These are phyloP conservation scores for Drosophila orosa DNA, from an alignment of 1,140 invertebrate genomes.

Conservation along the genomic window DNA sequence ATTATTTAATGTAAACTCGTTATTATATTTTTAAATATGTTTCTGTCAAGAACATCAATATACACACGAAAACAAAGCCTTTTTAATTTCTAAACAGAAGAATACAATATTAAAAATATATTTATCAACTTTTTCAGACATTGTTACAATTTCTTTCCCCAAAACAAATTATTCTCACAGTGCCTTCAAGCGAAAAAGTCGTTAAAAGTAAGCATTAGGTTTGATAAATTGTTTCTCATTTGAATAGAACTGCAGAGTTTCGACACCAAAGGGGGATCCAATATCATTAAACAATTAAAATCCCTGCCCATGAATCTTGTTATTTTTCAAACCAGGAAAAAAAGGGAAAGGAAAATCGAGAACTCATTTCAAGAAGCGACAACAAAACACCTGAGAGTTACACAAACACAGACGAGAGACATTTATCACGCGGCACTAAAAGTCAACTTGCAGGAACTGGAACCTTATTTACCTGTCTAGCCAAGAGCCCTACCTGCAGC, in stretches of 20 bases:
- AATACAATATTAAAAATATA: not conserved
- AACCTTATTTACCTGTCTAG: conserved; percentile 60
- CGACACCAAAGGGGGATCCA: conserved; percentile 11
- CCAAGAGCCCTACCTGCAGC: conserved; percentile 37
- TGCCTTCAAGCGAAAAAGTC: conserved; percentile 1
- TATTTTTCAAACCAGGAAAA: not conserved
- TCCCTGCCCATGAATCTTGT: conserved; percentile 1
- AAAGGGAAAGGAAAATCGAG: conserved; percentile 17
- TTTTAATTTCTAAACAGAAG: not conserved
- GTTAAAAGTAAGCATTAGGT: conserved; percentile 15
- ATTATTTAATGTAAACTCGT: too few species aligned
- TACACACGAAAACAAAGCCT: not conserved
- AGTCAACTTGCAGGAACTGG: conserved; percentile 58
- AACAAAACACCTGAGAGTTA: conserved; percentile 62
- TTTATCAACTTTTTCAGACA: not conserved
- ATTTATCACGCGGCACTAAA: conserved; percentile 72
- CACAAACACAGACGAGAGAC: conserved; percentile 18
- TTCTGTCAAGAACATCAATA: not conserved
- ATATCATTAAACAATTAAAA: conserved; percentile 38
- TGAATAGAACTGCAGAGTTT: conserved; percentile 22
- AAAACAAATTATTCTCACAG: not conserved
- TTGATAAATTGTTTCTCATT: conserved; percentile 39
- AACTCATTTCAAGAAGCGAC: conserved; percentile 50
- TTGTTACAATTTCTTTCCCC: too few species aligned
- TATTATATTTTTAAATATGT: too few species aligned